A percentile compares a stretch with the other conserved stretches of the same genome.
Conservation (phyloP, 1,140 invertebrate genomes). For the Zaprionus taronus region DNA sequence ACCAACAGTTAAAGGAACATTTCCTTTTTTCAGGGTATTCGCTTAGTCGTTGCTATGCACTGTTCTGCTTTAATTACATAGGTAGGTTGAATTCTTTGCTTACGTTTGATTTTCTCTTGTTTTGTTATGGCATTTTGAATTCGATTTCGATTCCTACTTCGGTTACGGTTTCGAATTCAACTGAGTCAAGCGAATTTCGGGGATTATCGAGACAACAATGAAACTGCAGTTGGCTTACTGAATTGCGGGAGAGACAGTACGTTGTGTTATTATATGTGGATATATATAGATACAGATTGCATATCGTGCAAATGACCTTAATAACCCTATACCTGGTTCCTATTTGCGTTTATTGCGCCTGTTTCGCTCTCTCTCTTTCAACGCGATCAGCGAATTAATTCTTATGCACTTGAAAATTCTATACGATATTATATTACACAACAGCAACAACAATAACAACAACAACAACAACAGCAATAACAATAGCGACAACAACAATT, state of each 20-base stretch:
- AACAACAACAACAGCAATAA: slow-evolving; percentile 19
- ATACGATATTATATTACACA: slow-evolving; percentile 47
- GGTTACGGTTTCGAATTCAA: slow-evolving; percentile 36
- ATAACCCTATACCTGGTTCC: background rate
- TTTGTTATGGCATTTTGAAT: slow-evolving; percentile 1
- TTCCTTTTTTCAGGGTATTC: background rate
- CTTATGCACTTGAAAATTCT: slow-evolving; percentile 55
- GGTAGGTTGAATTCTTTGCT: background rate
- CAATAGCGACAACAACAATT: slow-evolving; percentile 33
- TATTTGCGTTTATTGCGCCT: background rate
- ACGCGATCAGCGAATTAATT: slow-evolving; percentile 31
- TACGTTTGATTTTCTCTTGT: background rate
- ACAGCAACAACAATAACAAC: slow-evolving; percentile 20
- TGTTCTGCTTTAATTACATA: background rate
- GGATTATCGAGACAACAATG: slow-evolving; percentile 6
- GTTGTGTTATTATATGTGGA: background rate
- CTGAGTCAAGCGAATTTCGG: slow-evolving; percentile 8
- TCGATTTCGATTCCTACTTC: background rate
- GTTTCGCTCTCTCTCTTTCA: background rate
- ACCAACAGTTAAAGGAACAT: background rate
- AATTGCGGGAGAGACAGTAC: slow-evolving; percentile 1
- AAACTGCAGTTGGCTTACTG: slow-evolving; percentile 8
- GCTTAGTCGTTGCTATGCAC: background rate
- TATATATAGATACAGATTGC: slow-evolving; percentile 8
- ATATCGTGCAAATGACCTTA: slow-evolving; percentile 40